A percentile compares a stretch with the other conserved stretches of the same genome.
Evolutionary conservation across 2,797 vertebrate genomes (phyloP).

Genomic region (Chromobotia macracanthus): DNA sequence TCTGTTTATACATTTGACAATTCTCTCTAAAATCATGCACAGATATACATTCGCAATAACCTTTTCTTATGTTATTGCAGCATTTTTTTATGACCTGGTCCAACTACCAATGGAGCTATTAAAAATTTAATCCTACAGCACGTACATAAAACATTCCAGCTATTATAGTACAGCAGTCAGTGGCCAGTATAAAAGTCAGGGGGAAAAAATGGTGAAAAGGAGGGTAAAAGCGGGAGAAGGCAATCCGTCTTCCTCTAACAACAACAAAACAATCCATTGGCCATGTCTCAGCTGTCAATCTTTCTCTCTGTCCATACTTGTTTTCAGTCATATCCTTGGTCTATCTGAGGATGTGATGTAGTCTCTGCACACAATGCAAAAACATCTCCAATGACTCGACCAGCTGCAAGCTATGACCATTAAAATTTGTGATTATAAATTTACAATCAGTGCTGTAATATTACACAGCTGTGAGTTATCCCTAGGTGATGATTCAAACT

Average conservation of each 20-base stretch:
- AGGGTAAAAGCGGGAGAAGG: conserved; percentile 62
- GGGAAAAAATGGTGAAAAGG: conserved; percentile 60
- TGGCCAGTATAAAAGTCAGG: conserved; percentile 63
- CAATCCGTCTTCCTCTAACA: conserved; percentile 65
- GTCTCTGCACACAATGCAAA: background rate
- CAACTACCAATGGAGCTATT: conserved; percentile 77
- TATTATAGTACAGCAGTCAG: conserved; percentile 68
- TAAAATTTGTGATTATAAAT: conserved; percentile 19
- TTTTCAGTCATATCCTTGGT: background rate
- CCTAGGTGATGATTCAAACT: conserved; percentile 22
- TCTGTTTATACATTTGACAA: conserved; percentile 64
- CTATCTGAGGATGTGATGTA: background rate
- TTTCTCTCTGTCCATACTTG: conserved; percentile 1
- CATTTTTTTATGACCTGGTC: conserved; percentile 69
- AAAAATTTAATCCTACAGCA: conserved; percentile 80
- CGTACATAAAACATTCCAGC: conserved; percentile 74
- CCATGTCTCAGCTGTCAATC: conserved; percentile 52
- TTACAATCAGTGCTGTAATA: conserved; percentile 28
- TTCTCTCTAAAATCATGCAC: conserved; percentile 61
- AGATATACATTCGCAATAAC: conserved; percentile 69
- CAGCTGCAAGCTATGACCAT: background rate
- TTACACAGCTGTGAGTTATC: conserved; percentile 24
- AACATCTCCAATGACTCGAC: background rate
- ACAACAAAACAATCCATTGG: conserved; percentile 58
- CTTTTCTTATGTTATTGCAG: conserved; percentile 65